Evolutionary conservation across 2,113 vertebrate genomes (phyloP).

Genomic region (Cheirogaleus medius): DNA sequence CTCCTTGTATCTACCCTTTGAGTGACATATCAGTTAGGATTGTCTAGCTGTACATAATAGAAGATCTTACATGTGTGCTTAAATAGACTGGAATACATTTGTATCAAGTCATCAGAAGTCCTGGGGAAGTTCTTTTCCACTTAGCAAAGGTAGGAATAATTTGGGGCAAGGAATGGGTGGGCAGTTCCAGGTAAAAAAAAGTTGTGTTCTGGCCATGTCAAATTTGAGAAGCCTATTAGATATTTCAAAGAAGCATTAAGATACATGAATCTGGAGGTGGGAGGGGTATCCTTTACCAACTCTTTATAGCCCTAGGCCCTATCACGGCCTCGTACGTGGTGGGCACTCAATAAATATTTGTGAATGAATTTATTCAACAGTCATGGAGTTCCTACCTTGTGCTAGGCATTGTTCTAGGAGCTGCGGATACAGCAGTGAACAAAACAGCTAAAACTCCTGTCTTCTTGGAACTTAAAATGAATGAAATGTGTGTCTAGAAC

Average conservation of each 20-base stretch:
- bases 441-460: background rate
- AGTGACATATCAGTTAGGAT: background rate
- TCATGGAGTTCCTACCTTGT: background rate
- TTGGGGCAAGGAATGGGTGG: background rate
- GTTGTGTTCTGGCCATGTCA: background rate
- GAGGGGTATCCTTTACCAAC: background rate
- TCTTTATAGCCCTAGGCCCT: background rate
- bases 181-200: background rate
- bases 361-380: background rate
- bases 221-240: background rate
- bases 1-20: background rate
- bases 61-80: background rate
- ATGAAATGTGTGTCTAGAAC: background rate
- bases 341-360: background rate
- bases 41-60: background rate
- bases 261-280: background rate
- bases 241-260: background rate
- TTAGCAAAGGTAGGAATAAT: background rate
- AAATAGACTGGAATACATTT: background rate
- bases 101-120: background rate
- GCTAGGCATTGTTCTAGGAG: background rate
- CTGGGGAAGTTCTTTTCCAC: background rate
- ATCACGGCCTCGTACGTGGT: background rate
- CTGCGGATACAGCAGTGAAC: background rate
- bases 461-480: background rate